These are phyloP conservation scores for Ibidorhyncha struthersii DNA, from an alignment of 2,113 vertebrate species.

Conservation along the genomic window DNA sequence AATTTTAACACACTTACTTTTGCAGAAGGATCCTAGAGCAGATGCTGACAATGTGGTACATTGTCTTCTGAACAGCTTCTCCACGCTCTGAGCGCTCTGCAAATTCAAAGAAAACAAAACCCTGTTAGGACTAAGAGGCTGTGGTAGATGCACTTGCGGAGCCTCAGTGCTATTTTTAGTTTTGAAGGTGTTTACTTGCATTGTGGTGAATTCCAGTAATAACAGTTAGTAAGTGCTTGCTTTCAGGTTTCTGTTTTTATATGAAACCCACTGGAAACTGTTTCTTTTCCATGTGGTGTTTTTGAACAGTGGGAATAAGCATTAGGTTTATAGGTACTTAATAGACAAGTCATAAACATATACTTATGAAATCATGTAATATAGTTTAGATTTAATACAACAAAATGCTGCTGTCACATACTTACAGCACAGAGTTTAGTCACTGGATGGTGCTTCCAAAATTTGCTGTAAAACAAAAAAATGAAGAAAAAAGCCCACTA, in stretches of 20 bases:
- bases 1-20: not conserved
- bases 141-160: slow-evolving; percentile 17
- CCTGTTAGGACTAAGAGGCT: not conserved
- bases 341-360: not conserved
- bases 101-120: slow-evolving; percentile 24
- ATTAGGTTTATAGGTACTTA: not conserved
- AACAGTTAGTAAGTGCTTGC: not conserved
- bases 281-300: not conserved
- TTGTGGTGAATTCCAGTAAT: slow-evolving; percentile 44
- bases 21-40: not conserved
- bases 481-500: not conserved
- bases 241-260: slow-evolving; percentile 42
- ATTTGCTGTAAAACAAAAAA: not conserved
- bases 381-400: not conserved
- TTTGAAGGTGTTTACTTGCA: slow-evolving; percentile 31
- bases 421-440: not conserved
- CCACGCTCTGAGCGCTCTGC: not conserved
- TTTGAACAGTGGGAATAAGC: not conserved
- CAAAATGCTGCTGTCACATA: not conserved
- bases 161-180: not conserved
- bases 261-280: not conserved
- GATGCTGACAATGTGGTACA: not conserved
- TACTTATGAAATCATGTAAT: not conserved
- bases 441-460: not conserved
- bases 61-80: slow-evolving; percentile 37